A percentile compares a stretch with the other conserved stretches of the same genome.
These are phyloP conservation scores for Meliscaeva auricollis DNA, from an alignment of 2,888 invertebrate species.

Conservation along the genomic window DNA sequence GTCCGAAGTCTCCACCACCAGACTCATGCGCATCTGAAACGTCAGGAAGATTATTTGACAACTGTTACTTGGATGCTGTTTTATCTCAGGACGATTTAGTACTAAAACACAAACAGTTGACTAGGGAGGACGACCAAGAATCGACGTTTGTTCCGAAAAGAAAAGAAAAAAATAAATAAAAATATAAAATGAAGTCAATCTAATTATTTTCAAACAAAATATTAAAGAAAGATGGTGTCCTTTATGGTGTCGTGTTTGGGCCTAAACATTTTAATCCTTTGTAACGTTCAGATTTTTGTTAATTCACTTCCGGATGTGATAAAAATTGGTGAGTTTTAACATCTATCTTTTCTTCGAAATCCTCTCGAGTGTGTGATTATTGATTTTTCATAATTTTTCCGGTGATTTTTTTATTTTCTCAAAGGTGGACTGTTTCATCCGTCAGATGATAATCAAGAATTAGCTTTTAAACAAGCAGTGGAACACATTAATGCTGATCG, in stretches of 20 bases:
- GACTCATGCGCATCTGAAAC: slow-evolving; percentile 60
- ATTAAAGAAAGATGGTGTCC: slow-evolving; percentile 30
- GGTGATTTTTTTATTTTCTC: slow-evolving; percentile 51
- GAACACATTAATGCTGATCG: slow-evolving; percentile 94
- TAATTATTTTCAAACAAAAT: slow-evolving; percentile 7
- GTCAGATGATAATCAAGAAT: slow-evolving; percentile 93
- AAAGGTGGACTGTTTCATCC: slow-evolving; percentile 95
- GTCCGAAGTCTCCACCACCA: slow-evolving; percentile 48
- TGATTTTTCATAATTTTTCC: slow-evolving; percentile 59
- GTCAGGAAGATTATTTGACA: slow-evolving; percentile 68
- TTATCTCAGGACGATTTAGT: slow-evolving; percentile 52
- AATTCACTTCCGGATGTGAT: slow-evolving; percentile 81
- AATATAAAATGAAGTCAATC: slow-evolving; percentile 47
- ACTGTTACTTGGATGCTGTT: slow-evolving; percentile 72
- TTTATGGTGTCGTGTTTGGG: not conserved
- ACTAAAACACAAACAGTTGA: slow-evolving; percentile 53
- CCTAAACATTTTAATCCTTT: slow-evolving; percentile 41
- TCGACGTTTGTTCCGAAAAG: not conserved
- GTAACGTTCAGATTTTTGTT: slow-evolving; percentile 31
- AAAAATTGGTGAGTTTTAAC: slow-evolving; percentile 81
- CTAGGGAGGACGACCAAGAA: slow-evolving; percentile 11
- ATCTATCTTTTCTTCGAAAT: not conserved
- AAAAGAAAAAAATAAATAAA: not conserved
- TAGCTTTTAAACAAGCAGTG: slow-evolving; percentile 96
- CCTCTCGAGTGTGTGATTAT: slow-evolving; percentile 13